Percentiles rank a stretch among this genome's conserved stretches.
These are phyloP conservation scores for Epinotia demarniana DNA, from an alignment of 2,888 invertebrate species.

Conservation along the genomic window DNA sequence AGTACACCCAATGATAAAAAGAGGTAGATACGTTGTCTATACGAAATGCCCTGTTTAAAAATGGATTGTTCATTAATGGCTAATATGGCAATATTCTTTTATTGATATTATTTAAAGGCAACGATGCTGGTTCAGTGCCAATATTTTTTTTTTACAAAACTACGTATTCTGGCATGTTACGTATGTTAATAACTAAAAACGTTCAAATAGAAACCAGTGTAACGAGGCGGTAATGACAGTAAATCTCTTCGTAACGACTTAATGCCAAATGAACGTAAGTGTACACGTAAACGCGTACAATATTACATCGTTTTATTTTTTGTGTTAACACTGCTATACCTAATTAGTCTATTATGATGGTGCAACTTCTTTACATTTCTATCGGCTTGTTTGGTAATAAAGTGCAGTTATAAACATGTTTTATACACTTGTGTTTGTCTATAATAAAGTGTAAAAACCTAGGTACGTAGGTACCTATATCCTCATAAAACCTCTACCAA, in stretches of 20 bases:
- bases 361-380: not conserved
- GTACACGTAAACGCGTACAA: not conserved
- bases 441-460: too few species aligned
- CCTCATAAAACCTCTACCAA: too few species aligned
- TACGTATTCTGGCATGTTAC: not conserved
- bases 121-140: too few species aligned
- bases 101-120: too few species aligned
- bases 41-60: too few species aligned
- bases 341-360: slow-evolving; percentile 3
- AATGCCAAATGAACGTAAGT: not conserved
- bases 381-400: slow-evolving; percentile 3
- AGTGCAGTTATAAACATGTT: not conserved
- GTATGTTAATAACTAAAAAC: not conserved
- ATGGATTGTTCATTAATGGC: too few species aligned
- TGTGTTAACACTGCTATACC: slow-evolving; percentile 12
- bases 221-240: slow-evolving; percentile 21
- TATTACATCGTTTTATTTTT: slow-evolving; percentile 2
- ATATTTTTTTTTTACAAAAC: not conserved
- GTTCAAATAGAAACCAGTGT: slow-evolving; percentile 7
- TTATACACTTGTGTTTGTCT: too few species aligned
- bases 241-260: not conserved
- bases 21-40: too few species aligned
- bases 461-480: too few species aligned
- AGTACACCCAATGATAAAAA: too few species aligned
- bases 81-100: too few species aligned